Base-by-base conservation (phyloP, 2,888 invertebrate species). In the Drosophila stalkeri region DNA sequence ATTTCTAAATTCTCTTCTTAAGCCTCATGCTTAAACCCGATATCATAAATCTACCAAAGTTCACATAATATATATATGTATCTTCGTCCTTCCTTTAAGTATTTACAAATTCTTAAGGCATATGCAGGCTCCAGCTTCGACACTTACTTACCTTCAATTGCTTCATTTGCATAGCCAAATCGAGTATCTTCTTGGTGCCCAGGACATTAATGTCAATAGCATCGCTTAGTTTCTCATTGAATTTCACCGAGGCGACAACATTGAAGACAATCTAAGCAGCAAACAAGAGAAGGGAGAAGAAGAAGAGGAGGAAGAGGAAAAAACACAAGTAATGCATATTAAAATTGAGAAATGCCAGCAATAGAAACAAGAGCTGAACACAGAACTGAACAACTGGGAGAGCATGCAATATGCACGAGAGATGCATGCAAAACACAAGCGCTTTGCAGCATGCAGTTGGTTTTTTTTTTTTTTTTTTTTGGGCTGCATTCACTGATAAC, bases 171-270 rank as follows among this genome's bases (percentile, higher is more conserved):
- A 93, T 92, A 55, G 89, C 92, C 78, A 93, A 89, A 81, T 93
- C 91, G 63, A 93, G 88, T 73, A 93, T 92, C 86, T 93, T 93
- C 79, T 93, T 93, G 52, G 93, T 93, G 41, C 93, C 93, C 70
- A 93, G 82, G 44, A 93, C 92, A 86, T 93, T 93, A 73, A 93
- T 93, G 74, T 91, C 92, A 77, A 93, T 93, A 41, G 93, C 93
- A 85, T 93, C 93, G 75, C 92, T 91, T 70, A 93, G 90, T 83
- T 92, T 93, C 89, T 93, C 93, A 90, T 93, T 93, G 89, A 93
- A 93, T 86, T 93, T 93, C 65, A 93, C 93, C 33, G 93, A 93
- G 47, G 93, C 93, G 75, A 93, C 93, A 74, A 93, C 92, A 80
- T 93, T 93, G 89, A 93, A 93, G 79, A 93, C 93, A 82, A 93